Percentiles rank a stretch among this genome's conserved stretches.
Conservation (phyloP, 2,113 vertebrate genomes). For the Pseudorhombus dupliciocellatus region DNA sequence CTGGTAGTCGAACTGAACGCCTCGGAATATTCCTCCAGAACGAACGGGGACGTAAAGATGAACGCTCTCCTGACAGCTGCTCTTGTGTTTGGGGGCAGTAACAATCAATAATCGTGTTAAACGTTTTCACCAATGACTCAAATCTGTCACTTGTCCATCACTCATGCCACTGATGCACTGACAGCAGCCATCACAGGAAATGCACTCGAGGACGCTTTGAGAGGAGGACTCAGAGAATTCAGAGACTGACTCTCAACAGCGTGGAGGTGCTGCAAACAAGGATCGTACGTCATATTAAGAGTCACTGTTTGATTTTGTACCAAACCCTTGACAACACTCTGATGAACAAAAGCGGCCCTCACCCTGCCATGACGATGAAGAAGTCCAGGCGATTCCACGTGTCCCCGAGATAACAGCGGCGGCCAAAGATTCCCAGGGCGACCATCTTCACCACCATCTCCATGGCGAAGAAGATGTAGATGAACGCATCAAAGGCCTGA, state of each 20-base stretch:
- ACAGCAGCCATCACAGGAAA: no score
- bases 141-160: no score
- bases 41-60: not conserved
- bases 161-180: no score
- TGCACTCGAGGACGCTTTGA: no score
- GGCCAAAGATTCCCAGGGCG: constrained; percentile 96
- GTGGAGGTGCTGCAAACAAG: no score
- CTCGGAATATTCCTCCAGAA: not conserved
- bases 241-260: no score
- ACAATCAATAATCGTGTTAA: not conserved
- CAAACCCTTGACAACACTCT: no score
- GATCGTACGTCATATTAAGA: no score
- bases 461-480: constrained; percentile 92
- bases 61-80: not conserved
- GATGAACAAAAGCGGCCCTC: constrained; percentile 44
- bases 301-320: not conserved
- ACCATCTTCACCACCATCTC: constrained; percentile 99
- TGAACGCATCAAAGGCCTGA: constrained; percentile 81
- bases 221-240: no score
- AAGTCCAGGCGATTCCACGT: constrained; percentile 98
- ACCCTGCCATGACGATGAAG: constrained; percentile 99
- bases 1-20: not conserved
- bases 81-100: not conserved
- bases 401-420: constrained; percentile 95
- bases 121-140: no score